Percentiles rank a stretch among this genome's conserved stretches.
Evolutionary conservation across 1,140 invertebrate genomes (phyloP).

Genomic region (Caerostris darwini): DNA sequence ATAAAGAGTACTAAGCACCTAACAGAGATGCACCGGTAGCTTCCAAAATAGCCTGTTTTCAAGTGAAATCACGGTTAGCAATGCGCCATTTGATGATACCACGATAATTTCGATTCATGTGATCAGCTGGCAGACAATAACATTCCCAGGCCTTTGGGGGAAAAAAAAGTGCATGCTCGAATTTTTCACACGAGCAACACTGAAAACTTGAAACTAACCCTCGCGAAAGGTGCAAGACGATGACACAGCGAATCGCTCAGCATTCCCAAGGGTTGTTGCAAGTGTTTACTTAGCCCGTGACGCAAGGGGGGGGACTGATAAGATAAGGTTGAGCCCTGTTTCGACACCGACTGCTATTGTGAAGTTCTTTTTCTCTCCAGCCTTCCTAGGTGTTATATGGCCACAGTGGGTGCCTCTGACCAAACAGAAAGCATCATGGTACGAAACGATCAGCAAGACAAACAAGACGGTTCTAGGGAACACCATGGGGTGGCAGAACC

Average conservation of each 20-base stretch:
- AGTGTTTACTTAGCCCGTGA: conserved; percentile 2
- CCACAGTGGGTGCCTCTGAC: conserved; percentile 1
- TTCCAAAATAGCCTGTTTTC: no score
- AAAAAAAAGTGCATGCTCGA: background rate
- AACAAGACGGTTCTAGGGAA: conserved; percentile 74
- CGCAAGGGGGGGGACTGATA: conserved; percentile 4
- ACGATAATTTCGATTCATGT: no score
- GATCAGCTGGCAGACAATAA: no score
- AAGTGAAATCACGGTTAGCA: background rate
- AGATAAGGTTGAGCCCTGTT: background rate
- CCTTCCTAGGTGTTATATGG: conserved; percentile 40
- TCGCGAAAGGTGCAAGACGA: background rate
- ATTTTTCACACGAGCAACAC: no score
- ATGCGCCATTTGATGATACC: no score
- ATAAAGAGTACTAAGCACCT: no score
- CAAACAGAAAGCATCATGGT: conserved; percentile 63
- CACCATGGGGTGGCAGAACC: conserved; percentile 80
- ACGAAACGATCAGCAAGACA: conserved; percentile 42
- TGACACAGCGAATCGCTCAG: conserved; percentile 11
- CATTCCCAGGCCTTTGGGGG: no score
- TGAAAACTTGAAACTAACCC: background rate
- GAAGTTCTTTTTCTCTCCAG: background rate
- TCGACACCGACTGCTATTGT: background rate
- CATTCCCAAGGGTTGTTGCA: background rate
- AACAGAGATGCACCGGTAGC: no score